Base-by-base conservation (phyloP, 2,888 invertebrate species). In the Lycophotia porphyrea region DNA sequence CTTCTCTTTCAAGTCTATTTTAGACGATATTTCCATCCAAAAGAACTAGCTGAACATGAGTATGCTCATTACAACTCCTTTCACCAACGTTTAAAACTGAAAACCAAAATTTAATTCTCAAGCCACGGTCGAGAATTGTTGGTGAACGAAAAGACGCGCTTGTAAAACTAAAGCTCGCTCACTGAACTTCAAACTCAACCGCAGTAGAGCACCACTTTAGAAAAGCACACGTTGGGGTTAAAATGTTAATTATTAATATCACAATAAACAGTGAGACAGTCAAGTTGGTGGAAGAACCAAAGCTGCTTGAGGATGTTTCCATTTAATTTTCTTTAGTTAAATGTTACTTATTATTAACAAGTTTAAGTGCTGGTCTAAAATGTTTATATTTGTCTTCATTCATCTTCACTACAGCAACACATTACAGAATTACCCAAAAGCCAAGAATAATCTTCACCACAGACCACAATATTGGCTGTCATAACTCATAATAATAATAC, bases 191-290 rank as follows among this genome's bases (percentile, higher is more conserved):
- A 69, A 80, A 71, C 72, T 78, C 64, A 42, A 73, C 75, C 71
- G 55, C 68, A 68, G 42, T 80, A 34, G 24, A 64, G 82, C 70
- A 76, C 60, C 70, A 79, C 70, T 80, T 67, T 66, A 39, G 34
- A 18, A 60, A 73, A 72, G 71, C 73, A 73, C 39, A 74, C 73
- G 71, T 61, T 71, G 73, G n/a, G 60, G 61, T 64, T 71, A 68
- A 80, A 67, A 80, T 80, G 67, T 74, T 80, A 66, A 83, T 83
- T 71, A 74, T 63, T 76, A 74, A 72, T 73, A 83, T 39, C 49
- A 83, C 58, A 71, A 76, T 71, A 73, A 73, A 73, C 63, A 76
- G 49, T 58, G 64, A 44, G n/a, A 68, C 68, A 80, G 49, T 71
- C 42, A 44, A 60, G 66, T 63, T 70, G 11, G 18, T 67, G 18